Conservation (phyloP, 2,888 invertebrate genomes). For the Parascotia fuliginaria region DNA sequence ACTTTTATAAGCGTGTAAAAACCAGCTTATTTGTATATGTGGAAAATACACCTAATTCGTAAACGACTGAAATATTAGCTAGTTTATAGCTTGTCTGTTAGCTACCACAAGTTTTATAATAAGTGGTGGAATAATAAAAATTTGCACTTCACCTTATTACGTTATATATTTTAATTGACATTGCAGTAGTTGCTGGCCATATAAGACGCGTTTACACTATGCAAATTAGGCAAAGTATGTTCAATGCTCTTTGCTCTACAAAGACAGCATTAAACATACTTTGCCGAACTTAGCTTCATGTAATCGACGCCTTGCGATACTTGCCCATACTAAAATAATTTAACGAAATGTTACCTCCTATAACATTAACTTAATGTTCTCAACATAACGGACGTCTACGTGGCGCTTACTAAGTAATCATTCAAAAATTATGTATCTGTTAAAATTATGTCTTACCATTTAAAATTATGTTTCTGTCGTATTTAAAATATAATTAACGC, state of each 20-base stretch:
- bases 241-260: too few species aligned
- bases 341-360: conserved; percentile 20
- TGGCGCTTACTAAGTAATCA: conserved; percentile 4
- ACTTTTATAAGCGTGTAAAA: not conserved
- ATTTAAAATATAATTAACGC: not conserved
- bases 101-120: not conserved
- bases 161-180: conserved; percentile 35
- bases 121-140: conserved; percentile 2
- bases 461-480: too few species aligned
- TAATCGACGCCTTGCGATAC: not conserved
- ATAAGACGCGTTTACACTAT: conserved; percentile 17
- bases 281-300: not conserved
- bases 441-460: too few species aligned
- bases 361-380: conserved; percentile 24
- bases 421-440: not conserved
- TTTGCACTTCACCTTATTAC: conserved; percentile 9
- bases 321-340: conserved; percentile 27
- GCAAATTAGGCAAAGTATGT: not conserved
- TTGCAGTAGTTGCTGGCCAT: conserved; percentile 29
- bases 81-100: not conserved
- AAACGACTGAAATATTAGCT: not conserved
- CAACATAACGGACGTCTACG: conserved; percentile 12
- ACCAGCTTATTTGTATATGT: not conserved
- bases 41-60: not conserved
- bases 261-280: too few species aligned